Base-by-base conservation (phyloP, 2,888 invertebrate species). In the Ophion slaviceki region DNA sequence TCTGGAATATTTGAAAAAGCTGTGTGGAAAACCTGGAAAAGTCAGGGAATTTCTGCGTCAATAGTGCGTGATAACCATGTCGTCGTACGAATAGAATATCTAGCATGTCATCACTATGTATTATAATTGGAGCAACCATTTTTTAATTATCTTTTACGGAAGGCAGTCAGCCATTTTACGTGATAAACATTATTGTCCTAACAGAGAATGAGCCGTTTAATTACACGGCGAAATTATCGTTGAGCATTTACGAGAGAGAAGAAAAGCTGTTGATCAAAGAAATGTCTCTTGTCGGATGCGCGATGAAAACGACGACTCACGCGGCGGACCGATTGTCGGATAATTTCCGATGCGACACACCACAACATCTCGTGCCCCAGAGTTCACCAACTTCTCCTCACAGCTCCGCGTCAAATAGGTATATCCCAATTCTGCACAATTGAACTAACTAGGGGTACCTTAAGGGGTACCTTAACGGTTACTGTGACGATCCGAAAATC, bases 371-470 rank as follows among this genome's bases (percentile, higher is more conserved):
- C 8, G 85, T 86, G 32, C 80, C 88, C 47, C 67, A 89, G 57
- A 88, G 88, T 68, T 92, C 93, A 14, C 92, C 93, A n/a, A 91
- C 90, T 36, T 93, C 93, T 7, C 93, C 92, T 0, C 91, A 92
- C 66, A 92, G 92, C 82, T 85, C 90, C 36, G 74, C 86, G 3
- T 92, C 91, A 8, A 92, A 90, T 70, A 90, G 90, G 93, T 93
- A 90, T 53, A 80, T 61, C 61, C 24, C 17, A 53, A 17, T 53
- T 14, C 17, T 14, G 53, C 5, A 17, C 5, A 17, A 11, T 47
- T 47, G 1, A 14, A 2, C 40, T 40, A 36, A 5, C 36, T 2
- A 36, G 36, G 36, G 3, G 36, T 36, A 36, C 36, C 36, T 36
- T 36, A 36, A 36, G 24, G 24, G 24, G 24, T 24, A n/a, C n/a